These are phyloP conservation scores for Psix sp. DNA, from an alignment of 1,140 invertebrate genomes.

Conservation along the genomic window DNA sequence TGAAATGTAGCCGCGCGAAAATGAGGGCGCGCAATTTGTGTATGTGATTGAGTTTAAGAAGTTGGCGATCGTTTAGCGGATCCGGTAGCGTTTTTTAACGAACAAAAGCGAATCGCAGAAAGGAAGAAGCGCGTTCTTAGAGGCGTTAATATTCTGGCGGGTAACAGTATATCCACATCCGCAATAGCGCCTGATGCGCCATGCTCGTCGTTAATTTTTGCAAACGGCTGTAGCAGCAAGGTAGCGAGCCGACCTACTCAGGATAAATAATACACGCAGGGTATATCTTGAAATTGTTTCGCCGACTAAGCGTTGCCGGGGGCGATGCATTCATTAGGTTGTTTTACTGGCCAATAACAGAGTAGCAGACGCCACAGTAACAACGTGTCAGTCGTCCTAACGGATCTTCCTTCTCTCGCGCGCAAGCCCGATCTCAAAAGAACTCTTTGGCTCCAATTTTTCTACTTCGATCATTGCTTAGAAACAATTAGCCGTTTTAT, in stretches of 20 bases:
- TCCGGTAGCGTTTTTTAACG: constrained; percentile 36
- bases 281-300: constrained; percentile 68
- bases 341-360: constrained; percentile 75
- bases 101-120: constrained; percentile 56
- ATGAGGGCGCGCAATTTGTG: constrained; percentile 23
- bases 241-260: constrained; percentile 63
- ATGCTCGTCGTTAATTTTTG: constrained; percentile 57
- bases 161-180: constrained; percentile 62
- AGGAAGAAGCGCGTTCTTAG: constrained; percentile 24
- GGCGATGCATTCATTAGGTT: constrained; percentile 75
- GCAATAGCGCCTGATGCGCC: constrained; percentile 42
- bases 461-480: constrained; percentile 52
- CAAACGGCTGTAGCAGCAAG: constrained; percentile 48
- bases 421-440: constrained; percentile 20
- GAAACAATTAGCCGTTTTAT: constrained; percentile 57
- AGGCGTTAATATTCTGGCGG: constrained; percentile 57
- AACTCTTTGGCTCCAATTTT: constrained; percentile 36
- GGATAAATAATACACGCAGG: constrained; percentile 62
- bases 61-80: constrained; percentile 40
- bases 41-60: constrained; percentile 17
- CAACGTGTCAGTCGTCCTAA: constrained; percentile 75
- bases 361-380: constrained; percentile 68
- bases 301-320: constrained; percentile 61
- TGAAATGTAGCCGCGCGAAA: constrained; percentile 28
- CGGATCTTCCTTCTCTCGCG: constrained; percentile 67